Base-by-base conservation (phyloP, 2,888 invertebrate genomes). In the Macropis europaea region DNA sequence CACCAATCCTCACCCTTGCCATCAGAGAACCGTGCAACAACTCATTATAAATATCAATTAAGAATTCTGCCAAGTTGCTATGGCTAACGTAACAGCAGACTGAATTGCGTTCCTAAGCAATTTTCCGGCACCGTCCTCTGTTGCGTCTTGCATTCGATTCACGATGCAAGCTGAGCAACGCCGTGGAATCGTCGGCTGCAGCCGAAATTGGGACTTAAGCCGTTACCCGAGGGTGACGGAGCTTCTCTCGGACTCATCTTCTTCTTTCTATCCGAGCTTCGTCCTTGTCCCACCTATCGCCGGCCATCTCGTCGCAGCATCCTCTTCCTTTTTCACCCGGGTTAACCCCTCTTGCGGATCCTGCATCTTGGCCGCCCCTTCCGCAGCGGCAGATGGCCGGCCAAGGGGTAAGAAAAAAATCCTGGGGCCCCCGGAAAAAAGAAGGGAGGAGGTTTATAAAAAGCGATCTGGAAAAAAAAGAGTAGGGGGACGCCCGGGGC, bases 381-480 rank as follows among this genome's bases (percentile, higher is more conserved):
- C 91, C 90, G 90, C 84, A 89, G 89, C 87, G 87, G 91, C 92
- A 92, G 92, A 90, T 92, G 92, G 92, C 91, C 91, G 84, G 87
- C 89, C 85, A 90, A 89, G 90, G 90, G 89, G 90, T 89, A 90
- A 90, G 88, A 85, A 86, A 87, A 88, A 87, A 87, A 87, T 83
- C 82, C 82, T 82, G 82, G 84, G 87, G 82, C 79, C 82, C 83
- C 79, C 22, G 32, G 38, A 32, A 78, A 80, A 82, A 74, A 81
- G 66, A 73, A 79, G 73, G 54, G 73, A 72, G 69, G 76, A 83
- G 85, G 76, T 83, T 87, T 84, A 85, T 88, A 89, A 89, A 89
- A 89, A 88, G 84, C 84, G 88, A 87, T 86, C 82, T 45, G 69
- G 61, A 84, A 87, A 76, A 77, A 78, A 70, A 54, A 36, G 43